Evolutionary conservation across 2,113 vertebrate species (phyloP).

Genomic region (Ciconia maguari): DNA sequence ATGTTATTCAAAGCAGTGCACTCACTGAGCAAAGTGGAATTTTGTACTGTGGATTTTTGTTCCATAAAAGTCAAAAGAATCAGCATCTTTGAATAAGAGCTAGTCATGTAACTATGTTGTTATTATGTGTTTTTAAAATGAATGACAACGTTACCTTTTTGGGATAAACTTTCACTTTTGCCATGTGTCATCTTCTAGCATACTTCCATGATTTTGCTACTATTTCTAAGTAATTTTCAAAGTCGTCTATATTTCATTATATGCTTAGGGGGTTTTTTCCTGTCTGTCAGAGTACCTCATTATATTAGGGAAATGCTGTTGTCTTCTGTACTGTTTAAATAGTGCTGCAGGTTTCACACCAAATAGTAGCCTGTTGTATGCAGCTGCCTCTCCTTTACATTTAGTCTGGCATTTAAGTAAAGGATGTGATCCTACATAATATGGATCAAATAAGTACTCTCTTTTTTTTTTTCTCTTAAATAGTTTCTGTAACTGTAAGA

Average conservation of each 20-base stretch:
- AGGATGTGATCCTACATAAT: neutral
- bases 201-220: neutral
- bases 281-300: fast-evolving
- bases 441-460: neutral
- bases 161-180: neutral
- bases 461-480: neutral
- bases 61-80: neutral
- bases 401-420: neutral
- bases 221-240: neutral
- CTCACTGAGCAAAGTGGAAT: neutral
- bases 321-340: neutral
- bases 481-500: neutral
- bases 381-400: neutral
- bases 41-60: no score
- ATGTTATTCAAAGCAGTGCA: neutral
- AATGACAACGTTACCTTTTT: neutral
- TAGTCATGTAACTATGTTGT: neutral
- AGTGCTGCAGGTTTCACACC: neutral
- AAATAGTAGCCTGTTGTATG: neutral
- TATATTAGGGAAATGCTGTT: neutral
- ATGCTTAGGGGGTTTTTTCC: neutral
- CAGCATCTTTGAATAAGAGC: neutral
- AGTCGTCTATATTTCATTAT: neutral
- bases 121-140: neutral
- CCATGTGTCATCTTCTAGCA: neutral